Evolutionary conservation across 92 coral and sea anemone species (phyloP).

Genomic region (Parazoanthus atlanticus): DNA sequence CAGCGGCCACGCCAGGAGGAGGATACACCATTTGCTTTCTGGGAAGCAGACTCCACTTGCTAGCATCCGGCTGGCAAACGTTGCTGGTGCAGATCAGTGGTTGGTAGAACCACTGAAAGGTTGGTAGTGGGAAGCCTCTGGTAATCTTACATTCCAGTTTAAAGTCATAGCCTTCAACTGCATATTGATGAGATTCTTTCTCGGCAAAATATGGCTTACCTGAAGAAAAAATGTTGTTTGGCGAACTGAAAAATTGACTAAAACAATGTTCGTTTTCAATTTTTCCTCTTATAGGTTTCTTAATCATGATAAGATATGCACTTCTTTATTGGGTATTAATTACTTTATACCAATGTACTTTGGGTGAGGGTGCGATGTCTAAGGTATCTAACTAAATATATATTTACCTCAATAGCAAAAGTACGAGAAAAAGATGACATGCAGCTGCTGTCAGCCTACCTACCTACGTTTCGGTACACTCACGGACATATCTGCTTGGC

Average conservation of each 20-base stretch:
- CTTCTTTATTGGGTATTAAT: not conserved
- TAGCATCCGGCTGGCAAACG: not conserved
- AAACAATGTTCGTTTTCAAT: too few species aligned
- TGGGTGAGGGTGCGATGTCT: not conserved
- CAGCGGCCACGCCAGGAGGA: not conserved
- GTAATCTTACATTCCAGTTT: not conserved
- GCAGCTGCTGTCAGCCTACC: too few species aligned
- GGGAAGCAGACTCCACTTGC: constrained; percentile 11
- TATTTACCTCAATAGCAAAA: not conserved
- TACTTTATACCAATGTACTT: not conserved
- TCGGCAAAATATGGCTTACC: not conserved
- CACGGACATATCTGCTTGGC: not conserved
- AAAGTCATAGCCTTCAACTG: not conserved
- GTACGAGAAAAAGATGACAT: too few species aligned
- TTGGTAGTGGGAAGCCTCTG: constrained; percentile 20
- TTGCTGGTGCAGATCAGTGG: not conserved
- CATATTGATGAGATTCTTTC: not conserved
- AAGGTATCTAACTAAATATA: not conserved
- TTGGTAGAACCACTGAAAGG: constrained; percentile 19
- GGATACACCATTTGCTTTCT: not conserved
- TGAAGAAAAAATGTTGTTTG: not conserved
- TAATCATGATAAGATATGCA: too few species aligned
- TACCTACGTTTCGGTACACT: not conserved
- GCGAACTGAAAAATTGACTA: not conserved
- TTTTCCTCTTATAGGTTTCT: too few species aligned